Evolutionary conservation across 37 sponge, comb jelly and placozoan genomes (phyloP), one percentile per base, ranked within the genome.

Genomic region (Cliona cf. orientalis): DNA sequence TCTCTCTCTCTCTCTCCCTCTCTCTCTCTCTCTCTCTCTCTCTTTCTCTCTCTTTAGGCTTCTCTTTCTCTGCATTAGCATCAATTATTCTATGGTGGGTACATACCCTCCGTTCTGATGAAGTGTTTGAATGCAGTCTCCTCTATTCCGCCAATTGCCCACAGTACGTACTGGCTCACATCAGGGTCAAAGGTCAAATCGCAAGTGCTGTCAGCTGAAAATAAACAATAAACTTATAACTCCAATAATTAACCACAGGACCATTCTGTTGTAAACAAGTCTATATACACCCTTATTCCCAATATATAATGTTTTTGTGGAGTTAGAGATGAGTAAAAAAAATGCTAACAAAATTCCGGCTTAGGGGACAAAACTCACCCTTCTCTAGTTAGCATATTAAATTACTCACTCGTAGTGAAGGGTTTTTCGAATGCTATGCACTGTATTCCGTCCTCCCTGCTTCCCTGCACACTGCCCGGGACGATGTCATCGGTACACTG

Each of bases 81-180:
- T n/a, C n/a, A n/a, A n/a, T n/a, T n/a, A n/a, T n/a, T n/a, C n/a
- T n/a, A n/a, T n/a, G n/a, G n/a, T n/a, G n/a, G n/a, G n/a, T n/a
- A n/a, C n/a, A n/a, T n/a, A n/a, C n/a, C n/a, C n/a, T n/a, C 40
- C 4, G 77, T 68, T n/a, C 77, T 66, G 25, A 19, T 23, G 44
- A 84, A 84, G 77, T 84, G 85, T 68, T 68, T 75, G 70, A 76
- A 84, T 5, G 85, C 85, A 39, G 85, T 84, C 12, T 71, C 80
- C 63, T 71, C 86, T 1, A 78, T 23, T 14, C 80, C 72, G 36
- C 90, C 90, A n/a, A 80, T 64, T 23, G 58, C 85, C 90, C 90
- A 90, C 49, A 84, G 81, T 22, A 90, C 80, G 76, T 80, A 84
- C 69, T 78, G 75, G 17, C 41, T 38, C 19, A 44, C 26, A 33